Conservation (phyloP, 2,888 invertebrate genomes). For the Ophion obscuratus region DNA sequence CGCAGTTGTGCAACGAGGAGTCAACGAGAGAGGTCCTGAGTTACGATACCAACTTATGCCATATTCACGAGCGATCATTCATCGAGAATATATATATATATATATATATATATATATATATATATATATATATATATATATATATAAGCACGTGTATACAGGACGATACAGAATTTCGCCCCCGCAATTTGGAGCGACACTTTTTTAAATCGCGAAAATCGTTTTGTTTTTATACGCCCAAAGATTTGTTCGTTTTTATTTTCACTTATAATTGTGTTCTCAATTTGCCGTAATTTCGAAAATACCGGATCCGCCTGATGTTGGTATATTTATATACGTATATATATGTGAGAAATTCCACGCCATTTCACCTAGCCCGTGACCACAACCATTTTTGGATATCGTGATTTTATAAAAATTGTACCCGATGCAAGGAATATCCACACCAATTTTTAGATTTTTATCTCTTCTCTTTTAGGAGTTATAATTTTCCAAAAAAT, state of each 20-base stretch:
- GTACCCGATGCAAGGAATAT: no score
- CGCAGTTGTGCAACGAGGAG: slow-evolving; percentile 77
- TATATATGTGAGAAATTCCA: no score
- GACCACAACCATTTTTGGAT: no score
- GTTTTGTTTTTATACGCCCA: neutral
- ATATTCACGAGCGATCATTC: slow-evolving; percentile 56
- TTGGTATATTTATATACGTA: no score
- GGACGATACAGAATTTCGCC: slow-evolving; percentile 10
- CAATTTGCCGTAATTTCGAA: no score
- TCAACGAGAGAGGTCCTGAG: slow-evolving; percentile 71
- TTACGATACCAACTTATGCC: slow-evolving; percentile 56
- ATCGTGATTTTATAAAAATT: no score
- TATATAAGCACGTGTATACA: neutral
- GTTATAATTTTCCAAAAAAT: no score
- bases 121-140: neutral
- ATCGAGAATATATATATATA: slow-evolving; percentile 21
- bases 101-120: slow-evolving; percentile 5
- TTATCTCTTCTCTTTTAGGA: no score
- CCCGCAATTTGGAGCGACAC: neutral
- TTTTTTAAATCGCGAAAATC: neutral
- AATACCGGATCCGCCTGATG: no score
- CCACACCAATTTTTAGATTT: no score
- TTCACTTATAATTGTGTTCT: no score
- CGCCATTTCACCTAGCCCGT: no score
- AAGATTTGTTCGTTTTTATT: neutral